Evolutionary conservation across 2,797 vertebrate species (phyloP).

Genomic region (Thunnus albacares): DNA sequence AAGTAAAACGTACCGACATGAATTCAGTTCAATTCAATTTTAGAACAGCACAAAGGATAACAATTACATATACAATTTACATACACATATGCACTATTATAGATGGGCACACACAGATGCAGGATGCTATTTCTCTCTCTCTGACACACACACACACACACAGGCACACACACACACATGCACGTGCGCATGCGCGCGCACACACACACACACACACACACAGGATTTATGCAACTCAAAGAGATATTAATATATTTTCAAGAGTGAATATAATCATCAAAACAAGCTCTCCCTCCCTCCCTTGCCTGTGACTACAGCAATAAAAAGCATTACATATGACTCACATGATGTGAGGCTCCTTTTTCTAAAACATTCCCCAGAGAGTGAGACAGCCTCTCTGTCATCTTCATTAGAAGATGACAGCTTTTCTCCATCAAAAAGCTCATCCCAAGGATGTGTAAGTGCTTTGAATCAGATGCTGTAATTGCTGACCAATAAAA

Average conservation of each 20-base stretch:
- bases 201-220: neutral
- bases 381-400: slow-evolving; percentile 54
- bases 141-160: neutral
- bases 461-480: slow-evolving; percentile 70
- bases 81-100: neutral
- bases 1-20: slow-evolving; percentile 1
- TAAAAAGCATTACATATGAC: slow-evolving; percentile 78
- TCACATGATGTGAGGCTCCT: slow-evolving; percentile 70
- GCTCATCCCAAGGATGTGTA: slow-evolving; percentile 63
- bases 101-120: neutral
- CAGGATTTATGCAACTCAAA: slow-evolving; percentile 57
- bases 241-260: slow-evolving; percentile 71
- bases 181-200: neutral
- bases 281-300: slow-evolving; percentile 61
- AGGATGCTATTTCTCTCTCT: neutral
- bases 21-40: neutral
- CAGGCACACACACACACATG: neutral
- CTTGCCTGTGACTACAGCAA: slow-evolving; percentile 59
- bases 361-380: slow-evolving; percentile 66
- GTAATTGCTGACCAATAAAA: slow-evolving; percentile 76
- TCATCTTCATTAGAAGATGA: slow-evolving; percentile 73
- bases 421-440: slow-evolving; percentile 69
- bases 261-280: slow-evolving; percentile 78
- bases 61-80: neutral
- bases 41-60: slow-evolving; percentile 1